phyloP scores from a whole-genome alignment of 2,113 vertebrate genomes.

The Mormyrus iriodes region DNA sequence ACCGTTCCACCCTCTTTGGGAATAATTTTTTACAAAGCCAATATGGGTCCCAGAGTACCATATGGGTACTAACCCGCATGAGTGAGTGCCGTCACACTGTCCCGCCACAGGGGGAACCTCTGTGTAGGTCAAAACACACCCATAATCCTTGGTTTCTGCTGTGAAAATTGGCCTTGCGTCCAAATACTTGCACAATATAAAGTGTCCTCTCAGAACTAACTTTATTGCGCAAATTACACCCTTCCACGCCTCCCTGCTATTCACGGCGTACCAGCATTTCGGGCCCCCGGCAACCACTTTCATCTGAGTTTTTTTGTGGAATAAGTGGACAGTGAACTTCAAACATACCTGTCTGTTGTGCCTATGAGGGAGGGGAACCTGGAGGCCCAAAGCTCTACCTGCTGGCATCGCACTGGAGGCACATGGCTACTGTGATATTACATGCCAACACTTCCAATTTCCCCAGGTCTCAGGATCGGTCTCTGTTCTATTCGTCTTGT shows the following conservation, averaged over 20 bases:
- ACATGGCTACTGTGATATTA: not conserved
- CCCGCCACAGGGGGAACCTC: not conserved
- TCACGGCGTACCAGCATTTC: conserved; percentile 45
- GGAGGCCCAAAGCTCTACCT: not conserved
- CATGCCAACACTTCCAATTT: not conserved
- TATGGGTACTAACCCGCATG: not conserved
- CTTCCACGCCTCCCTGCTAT: conserved; percentile 40
- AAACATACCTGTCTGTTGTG: conserved; percentile 42
- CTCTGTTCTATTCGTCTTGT: not conserved
- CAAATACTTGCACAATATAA: conserved; percentile 23
- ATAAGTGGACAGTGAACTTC: conserved; percentile 45
- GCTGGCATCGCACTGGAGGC: not conserved
- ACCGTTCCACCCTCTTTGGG: conserved; percentile 9
- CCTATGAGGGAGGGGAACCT: not conserved
- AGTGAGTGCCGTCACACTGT: conserved; percentile 19
- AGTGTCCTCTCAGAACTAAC: conserved; percentile 32
- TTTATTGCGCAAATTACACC: conserved; percentile 50
- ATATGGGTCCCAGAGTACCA: not conserved
- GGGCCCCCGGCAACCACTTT: conserved; percentile 52
- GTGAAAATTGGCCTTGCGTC: conserved; percentile 6
- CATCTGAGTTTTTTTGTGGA: conserved; percentile 47
- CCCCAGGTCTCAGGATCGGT: not conserved
- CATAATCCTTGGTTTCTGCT: conserved; percentile 24
- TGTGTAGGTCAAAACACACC: conserved; percentile 21
- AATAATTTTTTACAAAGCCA: not conserved